Evolutionary conservation across 2,888 invertebrate genomes (phyloP), one percentile per base, ranked within the genome.

Genomic region (Aleiodes alternator): DNA sequence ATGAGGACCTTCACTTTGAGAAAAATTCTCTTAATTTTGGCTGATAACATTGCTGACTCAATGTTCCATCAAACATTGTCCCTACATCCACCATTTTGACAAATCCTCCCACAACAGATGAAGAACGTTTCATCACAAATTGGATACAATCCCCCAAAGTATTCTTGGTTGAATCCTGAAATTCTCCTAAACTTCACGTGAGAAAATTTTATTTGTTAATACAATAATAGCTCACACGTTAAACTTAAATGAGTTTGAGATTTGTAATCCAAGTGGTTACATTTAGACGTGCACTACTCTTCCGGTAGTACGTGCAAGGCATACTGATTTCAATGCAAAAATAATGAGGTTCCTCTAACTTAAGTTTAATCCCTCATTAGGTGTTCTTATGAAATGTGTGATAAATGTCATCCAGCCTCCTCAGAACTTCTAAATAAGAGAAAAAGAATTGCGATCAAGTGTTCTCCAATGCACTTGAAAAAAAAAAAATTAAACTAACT

Each of bases 291-390:
- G 64, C 43, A 64, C 43, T 64, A 48, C 9, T 48, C 64, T 64
- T 16, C 14, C 34, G 16, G 16, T 12, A 11, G 43, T 64, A 64
- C 64, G 64, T 64, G 64, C 64, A n/a, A 48, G 16, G 64, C 79
- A 80, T 79, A 81, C 79, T 82, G 80, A 83, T 81, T 82, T 81
- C 80, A 84, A 84, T 84, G 83, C 82, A 76, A 79, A 78, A 83
- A 80, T 81, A 83, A 84, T 80, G 83, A 81, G 82, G 79, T 83
- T 77, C 78, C 78, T 78, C 73, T 75, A 72, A 78, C 70, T 74
- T 74, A 43, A 76, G 75, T 78, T 82, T 83, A 82, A 83, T 81
- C 82, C 80, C 75, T 78, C 80, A 82, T 84, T 84, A 83, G 81
- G 79, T 80, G 48, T 5, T 43, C 34, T 43, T 64, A 48, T 48